Evolutionary conservation across 2,797 vertebrate species (phyloP), one percentile per base, ranked within the genome.

Genomic region (Chelon auratus): DNA sequence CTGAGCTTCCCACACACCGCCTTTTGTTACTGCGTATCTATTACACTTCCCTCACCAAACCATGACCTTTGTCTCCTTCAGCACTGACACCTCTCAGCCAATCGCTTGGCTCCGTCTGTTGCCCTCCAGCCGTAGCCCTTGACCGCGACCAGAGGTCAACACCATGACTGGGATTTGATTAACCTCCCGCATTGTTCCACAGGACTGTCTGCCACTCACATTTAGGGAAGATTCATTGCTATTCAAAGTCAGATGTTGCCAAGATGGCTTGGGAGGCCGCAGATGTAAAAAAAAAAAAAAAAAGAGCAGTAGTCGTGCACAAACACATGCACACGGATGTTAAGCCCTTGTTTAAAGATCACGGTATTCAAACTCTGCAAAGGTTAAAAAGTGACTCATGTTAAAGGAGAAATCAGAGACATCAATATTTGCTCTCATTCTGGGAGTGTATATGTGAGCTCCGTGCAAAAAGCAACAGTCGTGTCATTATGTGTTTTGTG

Each of bases 161-260:
- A 87, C 91, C 90, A 83, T 90, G 89, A 89, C 89, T 84, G 85
- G 77, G 82, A 83, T 91, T 92, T 92, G 85, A 93, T 92, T 92
- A 91, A 92, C 91, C 86, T 63, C 84, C 77, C 2, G 65, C 78
- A 85, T 92, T 91, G 85, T 92, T 90, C 79, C 48, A 22, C 45
- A 10, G 71, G 66, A 68, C 82, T 74, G 76, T 68, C 74, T 90
- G 85, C 81, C 86, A 80, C 68, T 91, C 87, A 81, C 66, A 63
- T 45, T 70, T 53, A 63, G 53, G 61, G 73, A 74, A 80, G 77
- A 86, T 84, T 88, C 74, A 81, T 85, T 83, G 77, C 73, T 81
- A 72, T 86, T 83, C 63, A 72, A 75, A 84, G 72, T 83, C 77
- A 39, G 66, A 88, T 79, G 80, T 63, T 75, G 70, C 40, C 62